Evolutionary conservation across 2,888 invertebrate species (phyloP), one percentile per base, ranked within the genome.

Genomic region (Ectropis crepuscularia): DNA sequence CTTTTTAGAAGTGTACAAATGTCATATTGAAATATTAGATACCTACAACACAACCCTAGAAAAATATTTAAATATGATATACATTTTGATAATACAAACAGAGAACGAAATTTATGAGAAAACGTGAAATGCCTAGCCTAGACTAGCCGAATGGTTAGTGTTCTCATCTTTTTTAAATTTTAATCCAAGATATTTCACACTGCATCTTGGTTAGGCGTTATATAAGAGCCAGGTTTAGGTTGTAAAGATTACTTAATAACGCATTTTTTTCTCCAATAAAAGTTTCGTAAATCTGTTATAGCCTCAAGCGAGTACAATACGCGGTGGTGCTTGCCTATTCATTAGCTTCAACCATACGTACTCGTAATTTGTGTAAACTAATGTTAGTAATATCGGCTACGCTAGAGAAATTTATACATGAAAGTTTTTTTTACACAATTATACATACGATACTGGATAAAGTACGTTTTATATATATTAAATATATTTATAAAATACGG

Each of bases 281-380:
- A 37, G 12, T 53, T 39, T 67, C 53, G 57, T 53, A 63, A 63
- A 63, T 57, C 46, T 57, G 58, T 65, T 62, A 65, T 53, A 48
- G 62, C 62, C 57, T 63, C 53, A 47, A 53, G 62, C 42, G 38
- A 38, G 57, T 28, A 43, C 71, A 59, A 10, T 62, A 59, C 68
- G 70, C 65, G 37, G 37, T 69, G 47, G 65, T 71, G 68, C 61
- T 69, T 71, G 68, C 61, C 70, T 71, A 70, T 74, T 79, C 74
- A 78, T 80, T 77, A 39, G 53, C 9, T 50, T n/a, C 12, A n/a
- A n/a, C 36, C 73, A 68, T 65, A 65, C 37, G 70, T 74, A 73
- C 76, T 78, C 37, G 70, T 74, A 73, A 77, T 78, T 76, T 82
- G 81, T 83, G 79, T 69, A 79, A 82, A 81, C 78, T 74, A 68